phyloP scores from a whole-genome alignment of 1,140 invertebrate genomes.

The Apocrypta bakeri region DNA sequence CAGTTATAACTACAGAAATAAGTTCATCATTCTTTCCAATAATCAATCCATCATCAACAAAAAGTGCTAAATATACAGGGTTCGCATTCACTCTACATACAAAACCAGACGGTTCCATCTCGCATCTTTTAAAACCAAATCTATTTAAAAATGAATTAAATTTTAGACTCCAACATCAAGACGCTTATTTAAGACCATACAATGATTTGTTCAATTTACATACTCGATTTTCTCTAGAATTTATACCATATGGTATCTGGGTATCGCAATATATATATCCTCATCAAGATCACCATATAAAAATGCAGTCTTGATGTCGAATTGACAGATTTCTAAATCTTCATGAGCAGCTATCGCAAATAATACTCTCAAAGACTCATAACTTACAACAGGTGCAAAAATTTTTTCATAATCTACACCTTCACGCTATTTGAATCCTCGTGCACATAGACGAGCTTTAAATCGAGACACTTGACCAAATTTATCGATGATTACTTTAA shows the following conservation, averaged over 20 bases:
- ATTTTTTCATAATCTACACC: conserved; percentile 62
- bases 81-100: too few species aligned
- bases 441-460: conserved; percentile 54
- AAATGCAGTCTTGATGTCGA: conserved; percentile 68
- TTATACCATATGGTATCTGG: conserved; percentile 56
- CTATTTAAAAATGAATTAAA: too few species aligned
- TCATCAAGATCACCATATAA: conserved; percentile 68
- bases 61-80: too few species aligned
- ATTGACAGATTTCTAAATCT: conserved; percentile 59
- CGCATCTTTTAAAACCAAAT: too few species aligned
- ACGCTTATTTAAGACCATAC: conserved; percentile 71
- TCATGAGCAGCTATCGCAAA: conserved; percentile 58
- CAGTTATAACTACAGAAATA: too few species aligned
- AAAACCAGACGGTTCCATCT: too few species aligned
- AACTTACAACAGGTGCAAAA: conserved; percentile 56
- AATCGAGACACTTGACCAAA: conserved; percentile 42
- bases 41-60: too few species aligned
- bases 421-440: conserved; percentile 57
- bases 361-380: conserved; percentile 59
- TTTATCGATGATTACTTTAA: conserved; percentile 58
- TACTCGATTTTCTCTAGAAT: too few species aligned
- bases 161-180: too few species aligned
- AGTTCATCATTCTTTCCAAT: too few species aligned
- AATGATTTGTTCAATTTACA: conserved; percentile 65
- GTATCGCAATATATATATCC: conserved; percentile 65